phyloP scores from a whole-genome alignment of 2,888 invertebrate genomes.

The Agrochola lota region DNA sequence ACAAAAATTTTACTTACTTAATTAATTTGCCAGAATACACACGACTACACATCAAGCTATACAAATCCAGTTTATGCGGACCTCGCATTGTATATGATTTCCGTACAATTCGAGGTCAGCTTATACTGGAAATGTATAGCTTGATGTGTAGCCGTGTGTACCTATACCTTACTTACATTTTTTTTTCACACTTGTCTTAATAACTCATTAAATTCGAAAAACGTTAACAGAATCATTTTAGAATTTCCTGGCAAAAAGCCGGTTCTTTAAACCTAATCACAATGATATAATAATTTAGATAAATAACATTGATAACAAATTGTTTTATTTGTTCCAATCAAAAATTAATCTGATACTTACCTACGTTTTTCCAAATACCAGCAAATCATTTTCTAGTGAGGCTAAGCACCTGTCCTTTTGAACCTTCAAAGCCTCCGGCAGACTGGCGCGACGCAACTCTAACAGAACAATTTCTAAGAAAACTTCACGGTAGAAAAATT shows the following conservation, averaged over 20 bases:
- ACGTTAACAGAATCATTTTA: background rate
- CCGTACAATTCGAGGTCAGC: too few species aligned
- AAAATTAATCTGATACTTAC: background rate
- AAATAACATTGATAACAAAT: constrained; percentile 15
- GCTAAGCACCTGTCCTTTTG: background rate
- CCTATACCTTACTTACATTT: too few species aligned
- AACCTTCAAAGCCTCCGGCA: background rate
- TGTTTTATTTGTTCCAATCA: constrained; percentile 11
- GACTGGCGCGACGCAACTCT: too few species aligned
- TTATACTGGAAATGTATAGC: too few species aligned
- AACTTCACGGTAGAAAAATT: too few species aligned
- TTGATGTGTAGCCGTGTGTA: too few species aligned
- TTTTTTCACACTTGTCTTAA: background rate
- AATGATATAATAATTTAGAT: constrained; percentile 23
- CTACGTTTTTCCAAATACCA: constrained; percentile 2
- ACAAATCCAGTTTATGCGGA: too few species aligned
- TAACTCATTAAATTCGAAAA: background rate
- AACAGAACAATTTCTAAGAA: too few species aligned
- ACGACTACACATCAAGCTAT: too few species aligned
- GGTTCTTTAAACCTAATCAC: constrained; percentile 25
- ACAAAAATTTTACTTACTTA: too few species aligned
- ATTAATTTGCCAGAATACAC: too few species aligned
- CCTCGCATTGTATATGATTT: too few species aligned
- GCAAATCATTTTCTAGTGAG: constrained; percentile 3
- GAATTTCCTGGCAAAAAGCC: constrained; percentile 1